phyloP scores from a whole-genome alignment of 30 jellyfish, hydroid and myxozoan species.

The Chrysaora quinquecirrha region DNA sequence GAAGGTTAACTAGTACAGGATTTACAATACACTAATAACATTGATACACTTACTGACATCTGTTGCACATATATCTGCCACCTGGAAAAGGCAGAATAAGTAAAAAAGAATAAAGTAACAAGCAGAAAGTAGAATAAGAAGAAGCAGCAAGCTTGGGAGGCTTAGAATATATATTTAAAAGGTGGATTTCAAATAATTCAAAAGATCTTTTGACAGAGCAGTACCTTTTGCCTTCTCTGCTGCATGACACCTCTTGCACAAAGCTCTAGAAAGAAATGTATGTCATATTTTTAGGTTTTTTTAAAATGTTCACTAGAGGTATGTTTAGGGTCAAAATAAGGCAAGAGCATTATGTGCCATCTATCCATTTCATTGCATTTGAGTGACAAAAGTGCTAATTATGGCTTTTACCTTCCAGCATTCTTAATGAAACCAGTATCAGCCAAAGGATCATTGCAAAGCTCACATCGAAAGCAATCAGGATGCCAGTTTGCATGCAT shows the following conservation, averaged over 20 bases:
- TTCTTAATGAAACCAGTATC: slow-evolving; percentile 95
- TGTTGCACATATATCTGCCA: slow-evolving; percentile 93
- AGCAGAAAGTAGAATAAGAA: neutral
- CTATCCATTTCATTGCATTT: no score
- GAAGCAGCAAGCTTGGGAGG: no score
- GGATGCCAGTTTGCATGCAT: slow-evolving; percentile 98
- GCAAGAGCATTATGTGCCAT: no score
- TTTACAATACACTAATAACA: no score
- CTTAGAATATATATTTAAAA: no score
- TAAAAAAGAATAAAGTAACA: neutral
- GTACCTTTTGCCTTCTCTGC: slow-evolving; percentile 92
- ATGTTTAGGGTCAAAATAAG: no score
- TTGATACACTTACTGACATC: slow-evolving; percentile 80
- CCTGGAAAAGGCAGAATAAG: slow-evolving; percentile 37
- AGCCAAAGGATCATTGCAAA: slow-evolving; percentile 87
- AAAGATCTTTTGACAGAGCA: no score
- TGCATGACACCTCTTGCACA: slow-evolving; percentile 93
- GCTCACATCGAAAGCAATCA: slow-evolving; percentile 93
- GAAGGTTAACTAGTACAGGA: no score
- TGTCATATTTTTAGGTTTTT: no score
- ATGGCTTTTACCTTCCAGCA: slow-evolving; percentile 98
- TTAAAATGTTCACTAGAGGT: no score
- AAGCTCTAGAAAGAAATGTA: slow-evolving; percentile 67
- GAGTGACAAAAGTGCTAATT: no score
- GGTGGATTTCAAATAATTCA: no score